Evolutionary conservation across 2,888 invertebrate species (phyloP), one percentile per base, ranked within the genome.

Genomic region (Tetropium fuscum): DNA sequence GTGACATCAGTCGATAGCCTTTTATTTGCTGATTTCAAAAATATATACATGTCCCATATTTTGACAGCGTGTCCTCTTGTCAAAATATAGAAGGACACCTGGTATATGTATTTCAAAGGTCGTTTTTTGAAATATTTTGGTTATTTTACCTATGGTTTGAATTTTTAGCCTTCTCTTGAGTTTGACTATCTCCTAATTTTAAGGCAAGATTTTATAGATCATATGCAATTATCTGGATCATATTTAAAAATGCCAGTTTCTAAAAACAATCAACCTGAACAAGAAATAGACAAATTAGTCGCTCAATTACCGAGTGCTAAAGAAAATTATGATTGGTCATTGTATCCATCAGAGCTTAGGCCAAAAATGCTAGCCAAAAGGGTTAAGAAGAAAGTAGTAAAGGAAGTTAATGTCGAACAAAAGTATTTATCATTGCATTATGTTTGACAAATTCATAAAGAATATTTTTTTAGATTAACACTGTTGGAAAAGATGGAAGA

Each of bases 191-290:
- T 91, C 78, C 80, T 91, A 7, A 86, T 90, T 36, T 85, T 92
- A 61, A 89, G 90, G 73, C 90, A 90, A 70, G 90, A 90, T 69
- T 91, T 89, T 69, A 85, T 90, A 6, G 91, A 90, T 65, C 87
- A 85, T 69, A 86, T 91, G 82, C 87, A 88, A 53, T 88, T 91
- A 55, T 91, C 91, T 0, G 86, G 88, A 0, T 86, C 87, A 4
- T 86, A 84, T 72, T 84, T 87, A 6, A 85, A 84, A 74, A 76
- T 83, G 48, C 83, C 84, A 60, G 80, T 81, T 22, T 77, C 79
- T 48, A 84, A 83, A 55, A 83, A 82, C 63, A 69, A 64, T 43
- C 84, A 85, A 53, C 81, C 85, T 2, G 85, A 87, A 74, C 80
- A 87, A 55, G 86, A 86, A 75, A 87, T 87, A 1, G 87, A 87